Evolutionary conservation across 1,140 invertebrate species (phyloP).

Genomic region (Paraescarpia echinospica): DNA sequence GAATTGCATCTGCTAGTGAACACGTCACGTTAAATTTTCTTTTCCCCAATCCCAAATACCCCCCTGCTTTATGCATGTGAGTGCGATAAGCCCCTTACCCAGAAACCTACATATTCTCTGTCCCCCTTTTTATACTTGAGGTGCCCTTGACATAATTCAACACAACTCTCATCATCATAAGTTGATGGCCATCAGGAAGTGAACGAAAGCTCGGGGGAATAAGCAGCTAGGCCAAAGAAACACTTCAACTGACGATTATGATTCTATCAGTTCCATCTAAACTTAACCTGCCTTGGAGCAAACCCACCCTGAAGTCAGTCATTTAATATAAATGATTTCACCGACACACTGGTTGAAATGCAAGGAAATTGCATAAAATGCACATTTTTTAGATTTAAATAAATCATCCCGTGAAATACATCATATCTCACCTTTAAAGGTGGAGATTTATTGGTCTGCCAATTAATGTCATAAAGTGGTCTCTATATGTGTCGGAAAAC

Average conservation of each 20-base stretch:
- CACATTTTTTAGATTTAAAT: too few species aligned
- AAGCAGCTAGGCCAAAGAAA: not conserved
- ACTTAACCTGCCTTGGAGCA: not conserved
- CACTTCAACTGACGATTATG: not conserved
- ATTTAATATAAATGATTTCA: not conserved
- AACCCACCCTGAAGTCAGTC: not conserved
- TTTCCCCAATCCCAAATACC: not conserved
- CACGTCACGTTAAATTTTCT: not conserved
- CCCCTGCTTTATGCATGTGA: not conserved
- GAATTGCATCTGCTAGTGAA: not conserved
- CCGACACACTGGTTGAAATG: not conserved
- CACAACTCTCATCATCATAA: not conserved
- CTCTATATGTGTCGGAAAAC: too few species aligned
- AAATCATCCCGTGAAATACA: too few species aligned
- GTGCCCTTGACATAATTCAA: not conserved
- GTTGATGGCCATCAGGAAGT: not conserved
- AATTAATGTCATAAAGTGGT: too few species aligned
- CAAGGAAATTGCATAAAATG: not conserved
- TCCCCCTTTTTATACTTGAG: not conserved
- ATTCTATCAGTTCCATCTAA: not conserved
- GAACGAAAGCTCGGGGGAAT: not conserved
- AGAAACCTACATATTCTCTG: not conserved
- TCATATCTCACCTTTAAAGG: too few species aligned
- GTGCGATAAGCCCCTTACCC: not conserved
- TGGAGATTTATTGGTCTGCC: too few species aligned